Percentiles rank a stretch among this genome's conserved stretches.
These are phyloP conservation scores for Conus betulinus DNA, from an alignment of 1,140 invertebrate species.

Conservation along the genomic window DNA sequence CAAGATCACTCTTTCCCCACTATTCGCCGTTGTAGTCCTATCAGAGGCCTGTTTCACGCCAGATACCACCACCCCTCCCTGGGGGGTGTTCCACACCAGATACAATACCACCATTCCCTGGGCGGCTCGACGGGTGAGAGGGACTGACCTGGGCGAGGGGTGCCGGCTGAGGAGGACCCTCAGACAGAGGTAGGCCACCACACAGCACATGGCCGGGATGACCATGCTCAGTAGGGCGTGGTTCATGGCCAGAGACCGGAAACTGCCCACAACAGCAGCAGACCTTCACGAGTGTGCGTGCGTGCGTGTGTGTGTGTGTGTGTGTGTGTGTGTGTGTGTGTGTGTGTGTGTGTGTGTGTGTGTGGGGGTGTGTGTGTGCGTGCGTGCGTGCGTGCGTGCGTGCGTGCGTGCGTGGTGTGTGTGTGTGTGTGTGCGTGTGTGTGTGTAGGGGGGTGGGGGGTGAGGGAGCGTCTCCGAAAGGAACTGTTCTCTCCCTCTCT, in stretches of 20 bases:
- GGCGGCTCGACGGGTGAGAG: no score
- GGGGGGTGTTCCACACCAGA: no score
- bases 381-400: not conserved
- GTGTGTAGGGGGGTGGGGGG: no score
- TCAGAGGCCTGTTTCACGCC: no score
- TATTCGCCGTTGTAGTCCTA: no score
- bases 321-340: conserved; percentile 13
- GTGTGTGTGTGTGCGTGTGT: no score
- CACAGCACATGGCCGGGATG: not conserved
- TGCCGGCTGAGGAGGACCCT: not conserved
- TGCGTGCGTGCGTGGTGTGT: not conserved
- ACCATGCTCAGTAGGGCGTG: conserved; percentile 5
- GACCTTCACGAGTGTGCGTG: not conserved
- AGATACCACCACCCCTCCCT: no score
- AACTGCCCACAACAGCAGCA: not conserved
- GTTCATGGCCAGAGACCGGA: conserved; percentile 3
- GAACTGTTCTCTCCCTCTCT: no score
- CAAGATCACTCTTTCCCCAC: no score
- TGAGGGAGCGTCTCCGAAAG: no score
- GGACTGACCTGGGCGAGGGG: not conserved
- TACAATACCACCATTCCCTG: no score
- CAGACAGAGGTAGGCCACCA: not conserved
- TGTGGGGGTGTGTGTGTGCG: not conserved
- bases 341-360: not conserved
- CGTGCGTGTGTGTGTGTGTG: conserved; percentile 10